Evolutionary conservation across 2,113 vertebrate species (phyloP).

Genomic region (Perccottus glenii): DNA sequence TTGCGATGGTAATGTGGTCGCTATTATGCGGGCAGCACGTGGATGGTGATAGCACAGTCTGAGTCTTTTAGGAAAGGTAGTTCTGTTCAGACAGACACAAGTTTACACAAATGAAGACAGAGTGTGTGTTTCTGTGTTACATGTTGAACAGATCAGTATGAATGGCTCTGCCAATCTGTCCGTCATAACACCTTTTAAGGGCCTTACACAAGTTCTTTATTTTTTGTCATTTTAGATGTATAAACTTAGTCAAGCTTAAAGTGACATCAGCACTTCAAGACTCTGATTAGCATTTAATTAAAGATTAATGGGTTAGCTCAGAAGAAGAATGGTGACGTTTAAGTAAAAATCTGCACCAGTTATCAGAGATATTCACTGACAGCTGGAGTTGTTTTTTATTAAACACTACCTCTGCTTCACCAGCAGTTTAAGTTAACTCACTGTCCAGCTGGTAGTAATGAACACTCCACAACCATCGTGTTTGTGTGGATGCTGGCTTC

Average conservation of each 20-base stretch:
- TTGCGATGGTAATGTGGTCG: constrained; percentile 12
- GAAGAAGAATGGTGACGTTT: no score
- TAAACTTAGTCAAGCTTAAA: no score
- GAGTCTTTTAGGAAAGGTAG: constrained; percentile 7
- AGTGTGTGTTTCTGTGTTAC: background rate
- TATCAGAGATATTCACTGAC: background rate
- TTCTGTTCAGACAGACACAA: constrained; percentile 1
- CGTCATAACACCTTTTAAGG: no score
- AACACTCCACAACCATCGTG: constrained; percentile 47
- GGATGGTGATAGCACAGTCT: constrained; percentile 4
- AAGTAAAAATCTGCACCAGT: background rate
- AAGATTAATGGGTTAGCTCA: no score
- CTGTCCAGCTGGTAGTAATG: constrained; percentile 53
- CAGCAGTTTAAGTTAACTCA: constrained; percentile 17
- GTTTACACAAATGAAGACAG: constrained; percentile 2
- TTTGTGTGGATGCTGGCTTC: constrained; percentile 57
- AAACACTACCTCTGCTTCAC: constrained; percentile 4
- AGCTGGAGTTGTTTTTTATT: constrained; percentile 8
- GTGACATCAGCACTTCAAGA: no score
- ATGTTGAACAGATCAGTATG: background rate
- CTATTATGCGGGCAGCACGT: constrained; percentile 17
- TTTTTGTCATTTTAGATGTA: no score
- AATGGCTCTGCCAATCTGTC: background rate
- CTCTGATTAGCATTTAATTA: no score
- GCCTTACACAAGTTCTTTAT: no score